A percentile compares a stretch with the other conserved stretches of the same genome.
These are phyloP conservation scores for Oopsacas minuta DNA, from an alignment of 37 sponge, comb jelly and placozoan species.

Conservation along the genomic window DNA sequence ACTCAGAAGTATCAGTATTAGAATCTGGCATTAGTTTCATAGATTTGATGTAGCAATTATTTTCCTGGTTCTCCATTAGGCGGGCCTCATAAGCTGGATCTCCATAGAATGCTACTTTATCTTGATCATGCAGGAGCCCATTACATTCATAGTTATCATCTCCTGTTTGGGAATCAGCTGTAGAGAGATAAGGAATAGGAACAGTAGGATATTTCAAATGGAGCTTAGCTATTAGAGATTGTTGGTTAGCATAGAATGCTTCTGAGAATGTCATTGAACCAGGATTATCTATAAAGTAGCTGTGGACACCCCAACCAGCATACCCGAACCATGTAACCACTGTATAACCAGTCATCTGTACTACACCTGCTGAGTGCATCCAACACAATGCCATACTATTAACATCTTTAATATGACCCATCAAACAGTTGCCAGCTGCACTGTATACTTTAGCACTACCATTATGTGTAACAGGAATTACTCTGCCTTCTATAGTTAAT, in stretches of 20 bases:
- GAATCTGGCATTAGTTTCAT: neutral
- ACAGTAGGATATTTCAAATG: neutral
- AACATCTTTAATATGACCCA: conserved; percentile 30
- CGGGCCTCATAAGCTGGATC: conserved; percentile 49
- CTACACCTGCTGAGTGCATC: conserved; percentile 54
- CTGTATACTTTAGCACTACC: conserved; percentile 34
- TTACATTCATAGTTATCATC: conserved; percentile 4
- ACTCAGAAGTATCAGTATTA: neutral
- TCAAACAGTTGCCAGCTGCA: conserved; percentile 48
- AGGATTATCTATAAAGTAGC: conserved; percentile 44
- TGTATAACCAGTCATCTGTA: conserved; percentile 53
- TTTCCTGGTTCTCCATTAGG: conserved; percentile 25
- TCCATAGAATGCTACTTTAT: conserved; percentile 50
- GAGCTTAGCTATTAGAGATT: conserved; percentile 30
- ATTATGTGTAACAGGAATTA: neutral
- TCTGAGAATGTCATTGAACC: conserved; percentile 34
- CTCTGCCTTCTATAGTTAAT: neutral
- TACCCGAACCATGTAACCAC: conserved; percentile 49
- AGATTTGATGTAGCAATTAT: conserved; percentile 3
- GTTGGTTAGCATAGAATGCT: conserved; percentile 61
- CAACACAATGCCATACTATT: conserved; percentile 55
- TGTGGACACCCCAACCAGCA: conserved; percentile 56
- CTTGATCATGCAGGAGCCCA: conserved; percentile 39
- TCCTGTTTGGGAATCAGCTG: neutral
- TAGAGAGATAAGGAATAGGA: neutral